Base-by-base conservation (phyloP, 1,140 invertebrate species). In the Zaprionus capensis region DNA sequence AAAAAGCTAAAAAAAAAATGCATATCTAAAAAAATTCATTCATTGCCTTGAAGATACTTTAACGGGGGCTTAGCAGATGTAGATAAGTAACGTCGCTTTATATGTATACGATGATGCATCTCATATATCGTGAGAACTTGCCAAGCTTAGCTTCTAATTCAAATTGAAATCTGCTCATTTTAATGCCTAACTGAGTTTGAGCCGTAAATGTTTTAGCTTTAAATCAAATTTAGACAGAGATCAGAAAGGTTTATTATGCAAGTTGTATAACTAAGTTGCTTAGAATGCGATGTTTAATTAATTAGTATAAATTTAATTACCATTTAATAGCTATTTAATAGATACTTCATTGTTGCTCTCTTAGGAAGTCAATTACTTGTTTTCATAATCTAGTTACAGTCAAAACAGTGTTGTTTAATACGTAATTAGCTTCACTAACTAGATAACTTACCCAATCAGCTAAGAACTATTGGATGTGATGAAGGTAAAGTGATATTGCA, bases 1-100 rank as follows among this genome's bases (percentile, higher is more conserved):
- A 41, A 38, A 38, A 17, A 55, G 55, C 41, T 3, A 41, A 57
- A 51, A n/a, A n/a, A 34, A 26, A 62, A 44, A 6, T 63, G 24
- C 59, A 41, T 56, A 14, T 3, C n/a, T n/a, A n/a, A 14, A 22
- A 36, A 38, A 36, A 71, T 38, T 49, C 28, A 51, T 31, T 62
- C n/a, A 53, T 64, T 64, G 49, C 51, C 36, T 58, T 67, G 55
- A 46, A 67, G 41, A 11, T 36, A 46, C 36, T 36, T 71, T 51
- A 34, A 41, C 26, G 17, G 31, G 20, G 20, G 46, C 46, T 41
- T 41, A 41, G 38, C n/a, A 41, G 38, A 41, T 41, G 2, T 41
- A 41, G 12, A 41, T 41, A 41, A 41, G 38, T n/a, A 41, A n/a
- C 38, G 15, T n/a, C 0, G 38, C 38, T 14, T 41, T 41, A 41